Base-by-base conservation (phyloP, 1,140 invertebrate species). In the Vanessa tameamea region DNA sequence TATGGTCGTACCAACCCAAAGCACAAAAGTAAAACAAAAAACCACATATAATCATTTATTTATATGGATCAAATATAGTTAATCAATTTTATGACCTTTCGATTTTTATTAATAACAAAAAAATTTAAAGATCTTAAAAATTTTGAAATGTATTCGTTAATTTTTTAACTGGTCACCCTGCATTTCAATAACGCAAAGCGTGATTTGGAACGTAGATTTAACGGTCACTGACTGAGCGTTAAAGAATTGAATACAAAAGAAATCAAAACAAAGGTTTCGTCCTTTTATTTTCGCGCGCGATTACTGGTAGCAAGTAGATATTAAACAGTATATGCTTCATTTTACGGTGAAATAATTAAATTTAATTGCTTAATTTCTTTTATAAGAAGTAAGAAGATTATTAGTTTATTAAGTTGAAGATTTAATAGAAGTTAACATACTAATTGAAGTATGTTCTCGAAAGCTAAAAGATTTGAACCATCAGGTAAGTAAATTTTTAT, bases 391-490 rank as follows among this genome's bases (percentile, higher is more conserved):
- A 61, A 15, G 1, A 13, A 11, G 14, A 23, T 31, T 55, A 55
- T 37, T 61, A 11, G 7, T 9, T 31, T 23, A 55, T 37, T 43
- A n/a, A 61, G 15, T 61, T 16, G 15, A 61, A 37, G 31, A 37
- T 9, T 20, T 51, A 15, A 64, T 47, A 50, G 9, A 66, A 51
- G n/a, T 50, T 31, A 15, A 50, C 11, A 47, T 66, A 51, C 50
- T 15, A 51, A 51, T 26, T n/a, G 23, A 66, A 87, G 63, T 70
- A 92, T 92, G 90, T 92, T 92, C 74, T 90, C 87, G 43, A 92
- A 92, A 82, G 90, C 90, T 20, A 92, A 90, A 72, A 79, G 90
- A 63, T 92, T 92, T 84, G 90, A 90, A 48, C 71, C n/a, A 50
- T 68, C 70, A 53, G 84, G 89, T 91, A 84, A 90, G 86, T 87